Evolutionary conservation across 2,888 invertebrate genomes (phyloP).

Genomic region (Torymus aiolomorphi): DNA sequence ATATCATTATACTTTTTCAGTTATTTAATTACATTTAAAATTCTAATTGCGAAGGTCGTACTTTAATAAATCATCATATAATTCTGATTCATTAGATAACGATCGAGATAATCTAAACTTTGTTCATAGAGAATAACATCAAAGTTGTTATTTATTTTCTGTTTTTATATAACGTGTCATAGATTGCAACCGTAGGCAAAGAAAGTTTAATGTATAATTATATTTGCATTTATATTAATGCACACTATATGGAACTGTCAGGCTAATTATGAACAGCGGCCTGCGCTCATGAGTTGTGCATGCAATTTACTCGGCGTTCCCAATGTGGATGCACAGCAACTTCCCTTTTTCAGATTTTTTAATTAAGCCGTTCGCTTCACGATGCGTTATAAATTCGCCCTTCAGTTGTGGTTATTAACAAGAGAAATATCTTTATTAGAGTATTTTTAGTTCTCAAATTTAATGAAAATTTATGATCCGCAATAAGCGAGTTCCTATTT

Average conservation of each 20-base stretch:
- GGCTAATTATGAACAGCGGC: constrained; percentile 35
- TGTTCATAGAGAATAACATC: too few species aligned
- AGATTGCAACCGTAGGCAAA: neutral
- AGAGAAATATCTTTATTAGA: constrained; percentile 38
- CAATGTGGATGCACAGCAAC: neutral
- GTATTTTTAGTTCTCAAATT: constrained; percentile 7
- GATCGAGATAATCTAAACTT: too few species aligned
- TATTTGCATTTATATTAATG: constrained; percentile 20
- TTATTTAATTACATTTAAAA: too few species aligned
- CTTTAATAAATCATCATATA: too few species aligned
- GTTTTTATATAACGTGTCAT: neutral
- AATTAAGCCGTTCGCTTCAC: neutral
- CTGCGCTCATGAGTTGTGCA: constrained; percentile 3
- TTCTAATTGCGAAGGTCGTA: too few species aligned
- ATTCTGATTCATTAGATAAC: too few species aligned
- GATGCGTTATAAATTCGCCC: constrained; percentile 11
- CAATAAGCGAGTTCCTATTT: neutral
- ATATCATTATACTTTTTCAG: too few species aligned
- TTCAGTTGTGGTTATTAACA: constrained; percentile 12
- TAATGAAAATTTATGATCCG: constrained; percentile 42
- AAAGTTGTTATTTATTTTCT: too few species aligned
- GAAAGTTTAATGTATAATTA: constrained; percentile 6
- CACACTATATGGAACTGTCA: neutral
- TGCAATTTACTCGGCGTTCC: constrained; percentile 27
- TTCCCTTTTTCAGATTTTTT: constrained; percentile 31